These are phyloP conservation scores for Tautogolabrus adspersus DNA, from an alignment of 2,113 vertebrate species.

Conservation along the genomic window DNA sequence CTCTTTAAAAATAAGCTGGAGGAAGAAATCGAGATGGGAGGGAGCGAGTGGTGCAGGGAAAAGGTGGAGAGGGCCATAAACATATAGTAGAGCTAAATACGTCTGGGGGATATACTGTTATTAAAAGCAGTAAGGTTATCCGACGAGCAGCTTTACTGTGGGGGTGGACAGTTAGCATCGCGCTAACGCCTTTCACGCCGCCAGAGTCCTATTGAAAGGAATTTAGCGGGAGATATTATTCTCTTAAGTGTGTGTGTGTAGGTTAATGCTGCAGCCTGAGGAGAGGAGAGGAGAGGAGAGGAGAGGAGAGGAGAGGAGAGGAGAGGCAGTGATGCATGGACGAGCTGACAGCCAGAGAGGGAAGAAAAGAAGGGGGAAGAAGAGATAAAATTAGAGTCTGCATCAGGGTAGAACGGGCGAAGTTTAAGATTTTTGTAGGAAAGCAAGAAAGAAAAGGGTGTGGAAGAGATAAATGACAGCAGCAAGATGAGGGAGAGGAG, in stretches of 20 bases:
- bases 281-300: neutral
- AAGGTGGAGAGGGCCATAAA: slow-evolving; percentile 43
- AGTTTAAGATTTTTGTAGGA: slow-evolving; percentile 38
- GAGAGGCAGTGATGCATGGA: slow-evolving; percentile 55
- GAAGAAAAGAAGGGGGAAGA: slow-evolving; percentile 7
- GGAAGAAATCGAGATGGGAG: neutral
- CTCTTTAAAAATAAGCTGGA: neutral
- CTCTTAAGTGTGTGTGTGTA: slow-evolving; percentile 13
- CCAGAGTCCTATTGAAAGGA: slow-evolving; percentile 37
- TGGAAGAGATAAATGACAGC: slow-evolving; percentile 60
- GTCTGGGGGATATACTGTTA: slow-evolving; percentile 52
- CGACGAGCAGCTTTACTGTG: slow-evolving; percentile 35
- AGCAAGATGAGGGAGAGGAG: slow-evolving; percentile 5
- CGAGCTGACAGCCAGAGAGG: slow-evolving; percentile 44
- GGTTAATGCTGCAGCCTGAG: slow-evolving; percentile 38
- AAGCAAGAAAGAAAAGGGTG: slow-evolving; percentile 12
- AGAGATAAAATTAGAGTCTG: slow-evolving; percentile 38
- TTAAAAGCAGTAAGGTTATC: slow-evolving; percentile 61
- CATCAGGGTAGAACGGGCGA: slow-evolving; percentile 16
- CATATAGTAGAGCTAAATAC: slow-evolving; percentile 60
- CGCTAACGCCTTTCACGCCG: slow-evolving; percentile 35
- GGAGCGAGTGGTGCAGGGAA: slow-evolving; percentile 34
- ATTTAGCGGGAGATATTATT: slow-evolving; percentile 30
- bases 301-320: slow-evolving; percentile 7
- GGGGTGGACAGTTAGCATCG: slow-evolving; percentile 37